These are phyloP conservation scores for Archips crataeganus DNA, from an alignment of 2,888 invertebrate genomes.

Conservation along the genomic window DNA sequence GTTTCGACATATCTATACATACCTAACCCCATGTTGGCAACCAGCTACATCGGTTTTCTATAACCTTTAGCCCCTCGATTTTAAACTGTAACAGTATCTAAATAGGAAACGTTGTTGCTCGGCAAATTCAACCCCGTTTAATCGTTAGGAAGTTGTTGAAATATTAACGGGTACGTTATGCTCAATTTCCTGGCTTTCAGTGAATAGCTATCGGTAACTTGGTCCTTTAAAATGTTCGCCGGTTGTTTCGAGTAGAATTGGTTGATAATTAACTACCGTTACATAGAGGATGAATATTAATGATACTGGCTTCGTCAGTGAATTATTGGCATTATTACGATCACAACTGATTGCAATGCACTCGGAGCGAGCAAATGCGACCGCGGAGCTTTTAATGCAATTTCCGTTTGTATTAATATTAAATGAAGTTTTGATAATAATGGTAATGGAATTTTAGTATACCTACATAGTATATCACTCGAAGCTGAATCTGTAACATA, in stretches of 20 bases:
- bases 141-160: slow-evolving; percentile 80
- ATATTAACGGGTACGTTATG: slow-evolving; percentile 82
- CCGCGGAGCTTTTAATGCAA: slow-evolving; percentile 37
- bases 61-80: slow-evolving; percentile 49
- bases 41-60: slow-evolving; percentile 55
- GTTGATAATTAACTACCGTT: slow-evolving; percentile 40
- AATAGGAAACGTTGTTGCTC: slow-evolving; percentile 50
- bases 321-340: slow-evolving; percentile 39
- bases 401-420: slow-evolving; percentile 40
- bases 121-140: slow-evolving; percentile 56
- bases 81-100: slow-evolving; percentile 47
- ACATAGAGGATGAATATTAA: slow-evolving; percentile 36
- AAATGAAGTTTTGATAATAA: slow-evolving; percentile 23
- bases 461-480: neutral
- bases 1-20: slow-evolving; percentile 65
- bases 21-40: slow-evolving; percentile 52
- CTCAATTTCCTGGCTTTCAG: slow-evolving; percentile 83
- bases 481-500: neutral
- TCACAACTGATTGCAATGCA: slow-evolving; percentile 38
- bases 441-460: slow-evolving; percentile 11
- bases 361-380: slow-evolving; percentile 21
- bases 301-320: slow-evolving; percentile 38
- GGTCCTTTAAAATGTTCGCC: slow-evolving; percentile 59
- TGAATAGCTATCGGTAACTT: slow-evolving; percentile 76
- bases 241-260: slow-evolving; percentile 41